Percentiles rank a stretch among this genome's conserved stretches.
Conservation (phyloP, 2,113 vertebrate species). For the Antechinus stuartii region DNA sequence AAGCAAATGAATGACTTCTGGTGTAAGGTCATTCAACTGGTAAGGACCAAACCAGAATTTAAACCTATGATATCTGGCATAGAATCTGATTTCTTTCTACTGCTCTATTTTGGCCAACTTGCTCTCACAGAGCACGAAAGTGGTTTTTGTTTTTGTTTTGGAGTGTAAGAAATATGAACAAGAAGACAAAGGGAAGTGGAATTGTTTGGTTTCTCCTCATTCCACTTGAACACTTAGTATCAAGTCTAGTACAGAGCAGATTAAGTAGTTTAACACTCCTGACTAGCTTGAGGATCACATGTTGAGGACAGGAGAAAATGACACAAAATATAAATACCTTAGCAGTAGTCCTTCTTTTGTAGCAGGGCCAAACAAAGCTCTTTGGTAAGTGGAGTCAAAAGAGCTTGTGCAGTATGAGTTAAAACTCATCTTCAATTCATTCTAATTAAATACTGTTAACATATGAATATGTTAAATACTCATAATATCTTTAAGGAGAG, state of each 20-base stretch:
- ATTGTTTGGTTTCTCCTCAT: not conserved
- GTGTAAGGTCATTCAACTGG: not conserved
- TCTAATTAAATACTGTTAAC: not conserved
- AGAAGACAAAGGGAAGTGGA: slow-evolving; percentile 17
- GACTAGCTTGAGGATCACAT: slow-evolving; percentile 19
- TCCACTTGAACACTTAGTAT: slow-evolving; percentile 31
- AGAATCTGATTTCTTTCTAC: not conserved
- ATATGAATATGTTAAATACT: not conserved
- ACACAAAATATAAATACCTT: slow-evolving; percentile 21
- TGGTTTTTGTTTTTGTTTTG: not conserved
- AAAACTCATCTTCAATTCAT: slow-evolving; percentile 4
- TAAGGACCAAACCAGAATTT: not conserved
- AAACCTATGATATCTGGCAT: not conserved
- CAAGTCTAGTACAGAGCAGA: slow-evolving; percentile 28
- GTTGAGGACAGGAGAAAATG: slow-evolving; percentile 40
- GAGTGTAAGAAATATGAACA: not conserved
- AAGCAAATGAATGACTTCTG: not conserved
- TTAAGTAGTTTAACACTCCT: slow-evolving; percentile 38
- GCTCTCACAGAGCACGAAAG: not conserved
- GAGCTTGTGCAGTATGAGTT: not conserved
- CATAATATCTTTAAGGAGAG: not conserved
- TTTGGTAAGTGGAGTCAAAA: slow-evolving; percentile 29
- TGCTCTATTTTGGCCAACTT: not conserved
- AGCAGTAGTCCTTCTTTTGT: slow-evolving; percentile 22
- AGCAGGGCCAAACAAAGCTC: slow-evolving; percentile 7